These are phyloP conservation scores for Holcopasites calliopsidis DNA, from an alignment of 1,140 invertebrate species.

Conservation along the genomic window DNA sequence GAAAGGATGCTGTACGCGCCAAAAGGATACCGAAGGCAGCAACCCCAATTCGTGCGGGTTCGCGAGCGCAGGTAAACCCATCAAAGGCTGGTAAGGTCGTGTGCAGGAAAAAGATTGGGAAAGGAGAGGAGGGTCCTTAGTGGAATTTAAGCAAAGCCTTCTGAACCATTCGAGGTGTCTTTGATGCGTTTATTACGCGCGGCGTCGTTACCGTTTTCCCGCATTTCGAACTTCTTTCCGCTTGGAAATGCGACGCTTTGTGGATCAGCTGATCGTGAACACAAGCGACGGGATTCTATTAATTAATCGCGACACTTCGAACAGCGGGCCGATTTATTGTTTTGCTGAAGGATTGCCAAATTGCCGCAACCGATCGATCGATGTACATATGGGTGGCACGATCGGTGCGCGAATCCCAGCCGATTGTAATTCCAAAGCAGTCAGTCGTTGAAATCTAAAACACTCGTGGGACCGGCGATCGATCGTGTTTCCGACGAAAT, in stretches of 20 bases:
- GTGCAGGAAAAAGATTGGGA: too few species aligned
- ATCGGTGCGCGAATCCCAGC: too few species aligned
- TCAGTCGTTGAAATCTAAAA: background rate
- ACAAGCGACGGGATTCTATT: background rate
- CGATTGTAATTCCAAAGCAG: background rate
- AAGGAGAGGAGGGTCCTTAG: slow-evolving; percentile 1
- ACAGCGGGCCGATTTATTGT: background rate
- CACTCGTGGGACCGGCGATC: background rate
- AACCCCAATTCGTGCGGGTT: background rate
- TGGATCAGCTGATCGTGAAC: background rate
- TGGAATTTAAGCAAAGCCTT: slow-evolving; percentile 29
- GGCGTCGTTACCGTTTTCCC: slow-evolving; percentile 25
- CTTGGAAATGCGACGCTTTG: background rate
- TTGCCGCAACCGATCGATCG: too few species aligned
- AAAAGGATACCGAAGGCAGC: background rate
- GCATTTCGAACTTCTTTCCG: slow-evolving; percentile 6
- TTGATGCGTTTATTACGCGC: background rate
- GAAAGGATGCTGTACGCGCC: background rate
- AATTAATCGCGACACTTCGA: slow-evolving; percentile 25
- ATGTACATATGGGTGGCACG: too few species aligned
- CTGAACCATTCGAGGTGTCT: slow-evolving; percentile 12
- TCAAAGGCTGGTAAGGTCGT: background rate
- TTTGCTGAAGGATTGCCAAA: too few species aligned
- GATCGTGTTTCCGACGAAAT: slow-evolving; percentile 20
- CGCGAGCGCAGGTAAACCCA: slow-evolving; percentile 7